Conservation (phyloP, 2,797 vertebrate species). For the Sebastes trivittatus region DNA sequence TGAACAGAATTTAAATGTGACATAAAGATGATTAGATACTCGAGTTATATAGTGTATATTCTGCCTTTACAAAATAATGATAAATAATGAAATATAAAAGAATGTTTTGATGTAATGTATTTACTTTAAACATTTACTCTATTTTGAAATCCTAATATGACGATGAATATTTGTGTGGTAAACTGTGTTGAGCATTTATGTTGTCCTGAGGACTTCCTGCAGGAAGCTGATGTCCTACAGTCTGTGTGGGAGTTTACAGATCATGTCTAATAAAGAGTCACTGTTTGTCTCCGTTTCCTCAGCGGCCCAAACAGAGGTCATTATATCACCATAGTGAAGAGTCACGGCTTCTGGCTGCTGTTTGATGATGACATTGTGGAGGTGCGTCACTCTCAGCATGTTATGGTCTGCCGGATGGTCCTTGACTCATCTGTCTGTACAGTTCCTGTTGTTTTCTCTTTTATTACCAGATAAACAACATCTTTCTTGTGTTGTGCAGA, state of each 20-base stretch:
- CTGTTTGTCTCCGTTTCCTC: conserved; percentile 42
- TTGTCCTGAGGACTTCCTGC: not conserved
- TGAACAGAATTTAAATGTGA: too few species aligned
- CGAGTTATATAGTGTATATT: not conserved
- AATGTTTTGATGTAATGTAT: not conserved
- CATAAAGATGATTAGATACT: too few species aligned
- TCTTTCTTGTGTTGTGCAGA: conserved; percentile 80
- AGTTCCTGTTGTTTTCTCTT: not conserved
- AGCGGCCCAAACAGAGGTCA: conserved; percentile 96
- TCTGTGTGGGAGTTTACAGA: not conserved
- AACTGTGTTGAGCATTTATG: not conserved
- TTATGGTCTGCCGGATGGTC: not conserved
- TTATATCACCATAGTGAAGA: conserved; percentile 99
- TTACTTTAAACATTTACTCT: not conserved
- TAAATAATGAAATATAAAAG: not conserved
- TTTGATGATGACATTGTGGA: conserved; percentile 99
- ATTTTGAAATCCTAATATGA: not conserved
- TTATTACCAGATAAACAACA: not conserved
- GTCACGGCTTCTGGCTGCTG: conserved; percentile 97
- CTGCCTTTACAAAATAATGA: not conserved
- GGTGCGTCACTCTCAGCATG: conserved; percentile 80
- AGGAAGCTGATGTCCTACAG: not conserved
- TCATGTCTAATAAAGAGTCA: not conserved
- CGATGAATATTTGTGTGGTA: not conserved
- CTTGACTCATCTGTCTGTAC: conserved; percentile 17